Percentiles rank a stretch among this genome's conserved stretches.
Conservation (phyloP, 2,797 vertebrate genomes). For the Chrysocyon brachyurus region DNA sequence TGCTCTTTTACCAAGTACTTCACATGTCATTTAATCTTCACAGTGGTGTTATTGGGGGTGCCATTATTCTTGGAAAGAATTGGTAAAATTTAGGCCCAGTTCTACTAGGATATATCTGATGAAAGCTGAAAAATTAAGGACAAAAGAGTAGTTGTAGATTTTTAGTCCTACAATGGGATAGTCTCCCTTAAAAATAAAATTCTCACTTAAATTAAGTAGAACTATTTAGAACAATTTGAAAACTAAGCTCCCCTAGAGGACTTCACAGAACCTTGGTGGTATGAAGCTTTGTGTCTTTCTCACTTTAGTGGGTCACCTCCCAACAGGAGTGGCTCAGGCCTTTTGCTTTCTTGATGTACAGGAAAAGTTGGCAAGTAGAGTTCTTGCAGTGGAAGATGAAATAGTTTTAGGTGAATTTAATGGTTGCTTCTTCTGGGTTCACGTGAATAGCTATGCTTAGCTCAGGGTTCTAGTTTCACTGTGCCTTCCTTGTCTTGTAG, state of each 20-base stretch:
- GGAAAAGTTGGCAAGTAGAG: neutral
- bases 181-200: constrained; percentile 66
- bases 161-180: neutral
- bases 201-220: constrained; percentile 50
- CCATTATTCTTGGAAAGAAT: constrained; percentile 41
- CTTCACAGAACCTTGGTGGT: neutral
- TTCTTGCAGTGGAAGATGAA: constrained; percentile 23
- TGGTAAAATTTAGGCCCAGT: constrained; percentile 37
- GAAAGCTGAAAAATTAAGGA: constrained; percentile 60
- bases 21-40: constrained; percentile 3
- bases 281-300: neutral
- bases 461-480: neutral
- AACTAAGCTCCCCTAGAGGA: neutral
- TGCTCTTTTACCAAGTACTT: neutral
- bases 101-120: constrained; percentile 41
- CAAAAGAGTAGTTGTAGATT: constrained; percentile 11
- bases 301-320: neutral
- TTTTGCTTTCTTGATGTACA: neutral
- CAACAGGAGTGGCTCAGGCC: neutral
- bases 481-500: neutral
- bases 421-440: neutral
- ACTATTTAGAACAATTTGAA: constrained; percentile 50
- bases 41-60: neutral
- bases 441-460: neutral
- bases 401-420: constrained; percentile 4